These are phyloP conservation scores for Lepidostoma basale DNA, from an alignment of 1,140 invertebrate genomes.

Conservation along the genomic window DNA sequence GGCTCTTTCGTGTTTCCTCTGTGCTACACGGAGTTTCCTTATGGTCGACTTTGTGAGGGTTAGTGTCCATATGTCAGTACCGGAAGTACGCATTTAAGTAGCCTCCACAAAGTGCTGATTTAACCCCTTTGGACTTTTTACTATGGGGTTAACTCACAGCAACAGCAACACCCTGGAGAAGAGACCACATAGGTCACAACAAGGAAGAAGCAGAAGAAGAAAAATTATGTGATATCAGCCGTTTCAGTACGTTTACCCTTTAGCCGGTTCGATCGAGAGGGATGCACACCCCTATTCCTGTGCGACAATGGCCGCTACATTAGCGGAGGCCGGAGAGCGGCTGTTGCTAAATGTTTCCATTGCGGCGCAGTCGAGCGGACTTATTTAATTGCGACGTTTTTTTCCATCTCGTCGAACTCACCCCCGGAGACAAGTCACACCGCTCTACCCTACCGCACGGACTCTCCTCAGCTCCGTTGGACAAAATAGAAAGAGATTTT, in stretches of 20 bases:
- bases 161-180: not conserved
- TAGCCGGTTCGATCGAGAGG: no score
- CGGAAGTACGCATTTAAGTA: not conserved
- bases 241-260: no score
- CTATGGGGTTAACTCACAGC: not conserved
- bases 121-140: no score
- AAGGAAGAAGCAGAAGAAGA: no score
- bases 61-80: no score
- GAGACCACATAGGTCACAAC: not conserved
- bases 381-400: constrained; percentile 47
- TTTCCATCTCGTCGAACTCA: constrained; percentile 32
- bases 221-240: not conserved
- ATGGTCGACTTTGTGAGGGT: no score
- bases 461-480: no score
- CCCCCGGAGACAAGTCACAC: not conserved
- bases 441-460: not conserved
- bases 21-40: no score
- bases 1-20: no score
- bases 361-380: constrained; percentile 40
- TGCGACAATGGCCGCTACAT: constrained; percentile 28
- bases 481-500: no score
- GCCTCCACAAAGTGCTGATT: not conserved
- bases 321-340: constrained; percentile 16
- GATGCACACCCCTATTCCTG: not conserved
- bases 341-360: constrained; percentile 37